Base-by-base conservation (phyloP, 2,888 invertebrate genomes). In the Pimpla rufipes region DNA sequence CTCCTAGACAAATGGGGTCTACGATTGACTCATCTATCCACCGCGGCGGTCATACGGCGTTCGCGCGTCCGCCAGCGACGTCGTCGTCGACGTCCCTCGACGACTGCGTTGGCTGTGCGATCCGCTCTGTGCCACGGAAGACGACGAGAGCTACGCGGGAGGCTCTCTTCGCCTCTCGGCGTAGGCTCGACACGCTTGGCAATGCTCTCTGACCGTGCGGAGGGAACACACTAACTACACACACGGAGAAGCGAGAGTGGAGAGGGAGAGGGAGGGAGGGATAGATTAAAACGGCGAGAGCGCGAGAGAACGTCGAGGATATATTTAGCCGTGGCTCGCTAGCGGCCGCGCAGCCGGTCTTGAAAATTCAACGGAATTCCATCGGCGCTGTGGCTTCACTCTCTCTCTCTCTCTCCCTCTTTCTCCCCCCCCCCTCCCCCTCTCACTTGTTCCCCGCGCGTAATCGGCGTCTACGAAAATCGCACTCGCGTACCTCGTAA, bases 1-100 rank as follows among this genome's bases (percentile, higher is more conserved):
- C 85, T 91, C 92, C 92, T 92, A 92, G 92, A 92, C 92, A 92
- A 92, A 71, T 90, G 78, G 90, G 89, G 89, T 91, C 91, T 92
- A 92, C 91, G 90, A 92, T 92, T 92, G 92, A 92, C 91, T 92
- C 92, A 91, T 86, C 86, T 82, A 85, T 75, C 57, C 79, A 45
- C 74, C 73, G 68, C 80, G 71, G 76, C 80, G 52, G 81, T 85
- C 83, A 67, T 81, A 75, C 78, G n/a, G 57, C 79, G 82, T 76
- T 71, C 74, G 42, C 62, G 78, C 73, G 73, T 59, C 59, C 67
- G 64, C 70, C 64, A 70, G 70, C 82, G 62, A 66, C 70, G 73
- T 70, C 29, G 66, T 45, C 78, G 35, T 55, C n/a, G n/a, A n/a
- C n/a, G n/a, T n/a, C n/a, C n/a, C n/a, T n/a, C n/a, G n/a, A n/a